A percentile compares a stretch with the other conserved stretches of the same genome.
Evolutionary conservation across 2,113 vertebrate genomes (phyloP).

Genomic region (Saguinus midas): DNA sequence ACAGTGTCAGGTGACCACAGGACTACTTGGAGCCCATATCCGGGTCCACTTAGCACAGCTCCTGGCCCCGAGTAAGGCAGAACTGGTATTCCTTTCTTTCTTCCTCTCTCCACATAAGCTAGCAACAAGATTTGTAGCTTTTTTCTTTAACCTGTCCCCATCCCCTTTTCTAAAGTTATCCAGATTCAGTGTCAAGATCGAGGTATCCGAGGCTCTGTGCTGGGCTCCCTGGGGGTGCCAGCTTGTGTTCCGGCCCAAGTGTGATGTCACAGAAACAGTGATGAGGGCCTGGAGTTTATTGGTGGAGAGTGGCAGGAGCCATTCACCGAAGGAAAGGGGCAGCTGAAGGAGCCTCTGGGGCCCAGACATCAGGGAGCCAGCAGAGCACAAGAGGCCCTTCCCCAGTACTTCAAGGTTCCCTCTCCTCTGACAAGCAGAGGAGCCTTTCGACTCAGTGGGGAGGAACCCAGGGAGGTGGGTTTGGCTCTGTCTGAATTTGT

Average conservation of each 20-base stretch:
- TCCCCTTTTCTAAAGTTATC: background rate
- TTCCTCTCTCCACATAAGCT: background rate
- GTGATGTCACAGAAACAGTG: background rate
- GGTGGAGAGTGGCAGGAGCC: background rate
- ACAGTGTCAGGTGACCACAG: too few relatives aligned
- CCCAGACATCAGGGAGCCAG: background rate
- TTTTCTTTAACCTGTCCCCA: background rate
- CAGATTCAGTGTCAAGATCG: background rate
- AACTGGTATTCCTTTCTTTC: background rate
- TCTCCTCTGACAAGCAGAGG: background rate
- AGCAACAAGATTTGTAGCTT: too few relatives aligned
- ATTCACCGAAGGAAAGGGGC: background rate
- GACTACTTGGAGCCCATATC: fast-evolving
- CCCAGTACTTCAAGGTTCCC: background rate
- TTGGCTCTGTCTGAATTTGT: background rate
- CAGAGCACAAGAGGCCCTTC: background rate
- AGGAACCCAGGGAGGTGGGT: background rate
- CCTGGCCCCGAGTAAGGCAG: too few relatives aligned
- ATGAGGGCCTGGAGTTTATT: background rate
- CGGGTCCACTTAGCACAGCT: background rate
- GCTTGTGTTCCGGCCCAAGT: background rate
- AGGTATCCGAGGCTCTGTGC: too few relatives aligned
- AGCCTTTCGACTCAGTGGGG: too few relatives aligned
- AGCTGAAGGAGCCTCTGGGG: background rate
- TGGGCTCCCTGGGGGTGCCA: background rate